A percentile compares a stretch with the other conserved stretches of the same genome.
Evolutionary conservation across 2,888 invertebrate genomes (phyloP).

Genomic region (Atrina japonica): DNA sequence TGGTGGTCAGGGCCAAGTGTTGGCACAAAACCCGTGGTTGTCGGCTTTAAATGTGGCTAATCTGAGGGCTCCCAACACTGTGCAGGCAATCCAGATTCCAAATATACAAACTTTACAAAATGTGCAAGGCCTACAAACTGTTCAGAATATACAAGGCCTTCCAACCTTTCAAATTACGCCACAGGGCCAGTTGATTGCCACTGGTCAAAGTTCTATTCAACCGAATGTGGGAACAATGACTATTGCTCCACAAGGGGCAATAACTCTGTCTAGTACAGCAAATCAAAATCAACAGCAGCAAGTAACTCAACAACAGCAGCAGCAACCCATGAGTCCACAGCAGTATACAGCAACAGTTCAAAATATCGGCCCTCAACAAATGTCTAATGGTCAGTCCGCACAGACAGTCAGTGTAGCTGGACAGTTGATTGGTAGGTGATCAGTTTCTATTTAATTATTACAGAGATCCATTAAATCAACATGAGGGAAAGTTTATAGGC

Average conservation of each 20-base stretch:
- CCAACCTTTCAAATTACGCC: constrained; percentile 65
- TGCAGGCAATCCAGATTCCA: constrained; percentile 71
- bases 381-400: constrained; percentile 14
- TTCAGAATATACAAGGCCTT: constrained; percentile 66
- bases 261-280: constrained; percentile 30
- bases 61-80: constrained; percentile 52
- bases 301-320: constrained; percentile 18
- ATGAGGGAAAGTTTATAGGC: too few relatives aligned
- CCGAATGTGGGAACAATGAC: constrained; percentile 59
- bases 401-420: constrained; percentile 33
- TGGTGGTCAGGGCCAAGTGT: constrained; percentile 62
- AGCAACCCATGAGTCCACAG: constrained; percentile 40
- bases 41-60: constrained; percentile 65
- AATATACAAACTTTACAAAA: constrained; percentile 69
- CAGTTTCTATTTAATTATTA: background rate
- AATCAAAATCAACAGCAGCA: constrained; percentile 16
- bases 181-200: constrained; percentile 65
- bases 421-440: constrained; percentile 41
- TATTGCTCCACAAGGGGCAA: constrained; percentile 43
- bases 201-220: constrained; percentile 29
- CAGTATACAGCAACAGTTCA: constrained; percentile 45
- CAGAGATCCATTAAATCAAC: background rate
- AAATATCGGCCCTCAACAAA: constrained; percentile 42
- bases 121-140: constrained; percentile 59
- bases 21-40: constrained; percentile 65